These are phyloP conservation scores for Ornithorhynchus anatinus DNA, from an alignment of 2,113 vertebrate species.

Conservation along the genomic window DNA sequence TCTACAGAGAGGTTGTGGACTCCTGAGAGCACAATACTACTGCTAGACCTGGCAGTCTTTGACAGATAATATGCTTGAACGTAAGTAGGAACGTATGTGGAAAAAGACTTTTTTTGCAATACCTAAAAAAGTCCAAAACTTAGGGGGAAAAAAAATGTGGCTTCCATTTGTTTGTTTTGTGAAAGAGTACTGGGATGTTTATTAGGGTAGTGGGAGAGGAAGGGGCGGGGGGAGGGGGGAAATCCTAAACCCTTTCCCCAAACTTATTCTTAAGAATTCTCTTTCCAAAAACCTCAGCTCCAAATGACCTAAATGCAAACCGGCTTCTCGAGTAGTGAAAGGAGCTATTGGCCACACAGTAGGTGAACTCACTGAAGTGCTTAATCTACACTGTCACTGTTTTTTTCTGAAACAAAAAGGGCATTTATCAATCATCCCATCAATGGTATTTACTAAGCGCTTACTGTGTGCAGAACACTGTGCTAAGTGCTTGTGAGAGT, in stretches of 20 bases:
- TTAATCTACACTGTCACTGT: neutral
- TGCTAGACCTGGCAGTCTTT: neutral
- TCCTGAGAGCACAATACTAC: conserved; percentile 1
- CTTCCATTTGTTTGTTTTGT: neutral
- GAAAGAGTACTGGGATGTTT: neutral
- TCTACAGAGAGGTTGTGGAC: conserved; percentile 3
- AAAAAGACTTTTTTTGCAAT: neutral
- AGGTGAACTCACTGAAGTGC: neutral
- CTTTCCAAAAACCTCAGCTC: neutral
- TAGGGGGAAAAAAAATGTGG: neutral
- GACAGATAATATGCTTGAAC: neutral
- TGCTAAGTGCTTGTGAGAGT: too few species aligned
- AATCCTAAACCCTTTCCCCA: neutral
- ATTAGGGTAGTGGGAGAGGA: too few species aligned
- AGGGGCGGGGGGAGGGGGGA: too few species aligned
- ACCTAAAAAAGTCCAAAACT: conserved; percentile 4
- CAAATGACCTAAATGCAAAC: neutral
- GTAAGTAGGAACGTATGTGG: neutral
- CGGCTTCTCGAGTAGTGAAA: neutral
- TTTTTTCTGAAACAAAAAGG: neutral
- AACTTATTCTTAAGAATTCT: neutral
- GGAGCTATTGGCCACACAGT: too few species aligned
- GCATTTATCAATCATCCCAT: neutral
- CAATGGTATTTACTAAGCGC: too few species aligned
- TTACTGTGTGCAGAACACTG: too few species aligned